Evolutionary conservation across 1,140 invertebrate genomes (phyloP), one percentile per base, ranked within the genome.

Genomic region (Eciton burchellii): DNA sequence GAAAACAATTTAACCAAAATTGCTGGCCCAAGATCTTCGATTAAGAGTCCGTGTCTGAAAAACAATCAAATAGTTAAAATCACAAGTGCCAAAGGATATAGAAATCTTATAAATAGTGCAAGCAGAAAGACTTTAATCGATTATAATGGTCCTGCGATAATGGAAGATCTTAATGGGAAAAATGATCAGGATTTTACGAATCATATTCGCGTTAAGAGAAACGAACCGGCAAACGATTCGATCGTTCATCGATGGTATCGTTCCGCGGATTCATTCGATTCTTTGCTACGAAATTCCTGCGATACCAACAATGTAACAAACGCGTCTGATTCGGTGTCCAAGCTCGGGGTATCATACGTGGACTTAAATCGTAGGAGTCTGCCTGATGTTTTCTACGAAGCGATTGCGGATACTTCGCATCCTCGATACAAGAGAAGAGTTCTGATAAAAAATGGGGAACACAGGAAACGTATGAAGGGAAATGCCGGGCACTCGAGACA

Each of bases 181-280:
- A 43, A 6, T 4, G 82, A 90, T 56, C n/a, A 47, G 0, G 60
- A 81, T n/a, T 41, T 65, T 0, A 19, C 16, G 16, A n/a, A 73
- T 0, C 88, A 83, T 3, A n/a, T 86, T n/a, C 88, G 90, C 5
- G 70, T 88, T 0, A 90, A 90, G 43, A 82, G 90, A 81, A 85
- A 43, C 12, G 62, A 47, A 5, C 57, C 21, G 1, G 66, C 14
- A 3, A 21, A 47, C 3, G n/a, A 45, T 45, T 66, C 56, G 3
- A 63, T 54, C 56, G 5, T 54, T 24, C 11, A 66, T 52, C 65
- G 26, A 35, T 29, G 26, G 1, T n/a, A 47, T n/a, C 68, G 56
- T 43, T 45, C 60, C 9, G 43, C n/a, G n/a, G 74, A 83, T 43
- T 29, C 83, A 45, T 12, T 59, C 0, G 21, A 63, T 21, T 66